Conservation (phyloP, 2,888 invertebrate genomes). For the Belgica antarctica region DNA sequence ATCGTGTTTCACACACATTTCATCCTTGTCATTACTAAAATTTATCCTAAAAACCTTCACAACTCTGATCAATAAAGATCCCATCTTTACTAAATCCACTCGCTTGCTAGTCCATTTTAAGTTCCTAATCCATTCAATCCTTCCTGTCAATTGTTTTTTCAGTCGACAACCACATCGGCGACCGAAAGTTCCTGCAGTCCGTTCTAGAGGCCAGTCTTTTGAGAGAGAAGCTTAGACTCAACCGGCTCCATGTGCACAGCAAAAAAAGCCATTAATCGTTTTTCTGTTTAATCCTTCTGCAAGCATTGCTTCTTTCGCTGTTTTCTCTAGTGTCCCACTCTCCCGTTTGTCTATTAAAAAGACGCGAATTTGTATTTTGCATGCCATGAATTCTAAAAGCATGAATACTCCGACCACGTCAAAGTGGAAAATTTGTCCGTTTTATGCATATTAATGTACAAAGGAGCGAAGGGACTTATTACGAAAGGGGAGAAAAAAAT, state of each 20-base stretch:
- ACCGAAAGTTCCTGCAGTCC: conserved; percentile 2
- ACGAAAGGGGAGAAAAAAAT: conserved; percentile 16
- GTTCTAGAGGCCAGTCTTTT: background rate
- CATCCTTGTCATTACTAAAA: no score
- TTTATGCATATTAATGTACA: conserved; percentile 38
- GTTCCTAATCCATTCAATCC: no score
- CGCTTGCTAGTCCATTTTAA: no score
- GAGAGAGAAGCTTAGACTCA: background rate
- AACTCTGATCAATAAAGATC: no score
- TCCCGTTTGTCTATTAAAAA: background rate
- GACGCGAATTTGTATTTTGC: background rate
- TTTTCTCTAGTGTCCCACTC: background rate
- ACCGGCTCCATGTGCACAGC: background rate
- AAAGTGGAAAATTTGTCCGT: background rate
- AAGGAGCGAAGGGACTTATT: conserved; percentile 7
- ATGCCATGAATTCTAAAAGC: background rate
- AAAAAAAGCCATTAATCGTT: conserved; percentile 41
- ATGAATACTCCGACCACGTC: background rate
- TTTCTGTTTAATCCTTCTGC: conserved; percentile 29
- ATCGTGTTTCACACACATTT: no score
- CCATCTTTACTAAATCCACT: no score
- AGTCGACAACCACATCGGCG: conserved; percentile 24
- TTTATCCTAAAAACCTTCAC: no score
- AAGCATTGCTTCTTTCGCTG: background rate
- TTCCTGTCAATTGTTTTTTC: conserved; percentile 38